A percentile compares a stretch with the other conserved stretches of the same genome.
Conservation (phyloP, 1,140 invertebrate species). For the Pseudomyrmex cubaensis region DNA sequence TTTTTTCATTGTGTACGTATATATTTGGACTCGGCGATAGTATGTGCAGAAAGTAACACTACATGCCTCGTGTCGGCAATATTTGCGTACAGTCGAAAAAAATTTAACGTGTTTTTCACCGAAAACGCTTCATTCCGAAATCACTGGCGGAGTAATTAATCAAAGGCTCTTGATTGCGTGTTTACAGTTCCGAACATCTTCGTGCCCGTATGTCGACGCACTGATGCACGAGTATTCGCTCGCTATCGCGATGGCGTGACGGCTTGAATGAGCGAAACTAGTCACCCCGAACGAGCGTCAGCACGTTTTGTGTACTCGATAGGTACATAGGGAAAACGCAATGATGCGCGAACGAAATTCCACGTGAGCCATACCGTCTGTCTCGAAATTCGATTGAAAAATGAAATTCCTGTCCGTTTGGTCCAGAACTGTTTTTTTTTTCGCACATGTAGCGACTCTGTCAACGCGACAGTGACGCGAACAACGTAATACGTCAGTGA, state of each 20-base stretch:
- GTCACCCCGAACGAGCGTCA: conserved; percentile 26
- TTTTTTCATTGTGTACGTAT: conserved; percentile 4
- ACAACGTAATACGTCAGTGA: background rate
- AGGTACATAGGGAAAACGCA: conserved; percentile 10
- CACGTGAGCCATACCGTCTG: conserved; percentile 20
- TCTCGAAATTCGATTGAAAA: conserved; percentile 67
- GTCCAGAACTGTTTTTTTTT: background rate
- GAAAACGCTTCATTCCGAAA: background rate
- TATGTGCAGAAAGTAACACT: conserved; percentile 1
- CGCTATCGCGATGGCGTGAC: background rate
- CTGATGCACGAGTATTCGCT: background rate
- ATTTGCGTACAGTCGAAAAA: conserved; percentile 16
- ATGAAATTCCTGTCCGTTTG: conserved; percentile 67
- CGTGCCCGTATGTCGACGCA: conserved; percentile 7
- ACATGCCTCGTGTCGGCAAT: background rate
- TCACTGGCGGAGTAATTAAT: conserved; percentile 35
- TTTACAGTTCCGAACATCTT: conserved; percentile 41
- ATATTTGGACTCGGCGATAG: conserved; percentile 21
- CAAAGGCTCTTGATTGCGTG: conserved; percentile 23
- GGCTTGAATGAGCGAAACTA: conserved; percentile 16
- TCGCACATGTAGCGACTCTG: background rate
- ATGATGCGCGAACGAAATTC: conserved; percentile 55
- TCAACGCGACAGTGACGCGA: conserved; percentile 1
- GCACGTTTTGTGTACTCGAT: conserved; percentile 32
- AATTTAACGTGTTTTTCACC: background rate